Evolutionary conservation across 2,888 invertebrate species (phyloP), one percentile per base, ranked within the genome.

Genomic region (Pristionchus japonicus): DNA sequence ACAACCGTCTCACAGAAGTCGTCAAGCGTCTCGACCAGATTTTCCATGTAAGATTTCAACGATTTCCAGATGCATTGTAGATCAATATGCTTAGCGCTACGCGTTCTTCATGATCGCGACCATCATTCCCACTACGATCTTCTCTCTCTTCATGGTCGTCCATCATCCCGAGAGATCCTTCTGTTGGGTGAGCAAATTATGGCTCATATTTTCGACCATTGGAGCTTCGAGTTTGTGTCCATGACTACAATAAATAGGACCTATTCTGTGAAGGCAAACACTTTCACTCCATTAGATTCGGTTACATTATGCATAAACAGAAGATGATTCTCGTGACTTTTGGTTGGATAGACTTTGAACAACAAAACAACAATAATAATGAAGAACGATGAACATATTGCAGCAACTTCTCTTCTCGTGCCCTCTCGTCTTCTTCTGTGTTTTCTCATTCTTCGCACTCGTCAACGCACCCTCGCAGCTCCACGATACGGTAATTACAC

Each of bases 71-170:
- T 9, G 64, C 15, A 64, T 9, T 7, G 31, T 13, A 64, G 13
- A 64, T 31, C 0, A 31, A 7, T 47, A 20, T 23, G 27, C 47
- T 1, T 70, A 86, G 86, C 47, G 67, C 2, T 86, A 86, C 67
- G 86, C 86, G n/a, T 86, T 86, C 70, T 20, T 64, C 64, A 86
- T 86, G 86, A 85, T 85, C 49, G 85, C 85, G 2, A 40, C 85
- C 0, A 85, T 85, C 27, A 85, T 85, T 85, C 85, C 86, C n/a
- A 67, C 86, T 37, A 86, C 31, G 27, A 64, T 67, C 31, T 86
- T 86, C 70, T 40, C 86, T 0, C 47, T 86, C 7, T 86, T 86
- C 70, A 86, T 86, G 67, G 67, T 86, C 20, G 47, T 67, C 27
- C 84, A 47, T 84, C 80, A 40, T 27, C 43, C 80, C 9, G 64